phyloP scores from a whole-genome alignment of 2,797 vertebrate genomes.

The Phoeniculus purpureus region DNA sequence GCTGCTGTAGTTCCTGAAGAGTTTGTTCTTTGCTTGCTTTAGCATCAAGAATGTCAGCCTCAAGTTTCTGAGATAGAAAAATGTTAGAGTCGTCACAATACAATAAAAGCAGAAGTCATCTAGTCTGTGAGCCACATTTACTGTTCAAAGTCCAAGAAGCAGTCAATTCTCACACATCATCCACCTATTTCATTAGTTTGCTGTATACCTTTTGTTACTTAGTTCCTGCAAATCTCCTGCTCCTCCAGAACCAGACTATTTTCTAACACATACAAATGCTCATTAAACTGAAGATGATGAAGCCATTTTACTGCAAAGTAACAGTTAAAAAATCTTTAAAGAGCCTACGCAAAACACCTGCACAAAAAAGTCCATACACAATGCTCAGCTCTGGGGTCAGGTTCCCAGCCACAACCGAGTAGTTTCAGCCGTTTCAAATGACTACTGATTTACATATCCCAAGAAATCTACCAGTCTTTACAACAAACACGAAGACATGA shows the following conservation, averaged over 20 bases:
- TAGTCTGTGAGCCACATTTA: neutral
- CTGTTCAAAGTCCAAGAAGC: neutral
- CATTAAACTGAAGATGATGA: neutral
- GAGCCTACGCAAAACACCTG: neutral
- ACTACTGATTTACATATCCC: neutral
- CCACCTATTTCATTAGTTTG: neutral
- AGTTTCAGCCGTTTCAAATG: neutral
- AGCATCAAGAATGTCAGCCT: conserved; percentile 84
- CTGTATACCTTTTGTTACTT: neutral
- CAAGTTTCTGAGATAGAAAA: conserved; percentile 85
- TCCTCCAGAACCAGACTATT: neutral
- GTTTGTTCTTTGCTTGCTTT: conserved; percentile 83
- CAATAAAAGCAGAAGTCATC: neutral
- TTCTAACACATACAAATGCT: neutral
- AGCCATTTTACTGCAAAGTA: neutral
- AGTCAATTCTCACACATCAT: neutral
- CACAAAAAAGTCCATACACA: neutral
- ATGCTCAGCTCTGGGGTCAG: neutral
- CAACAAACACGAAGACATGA: neutral
- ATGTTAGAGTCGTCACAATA: neutral
- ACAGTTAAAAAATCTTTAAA: neutral
- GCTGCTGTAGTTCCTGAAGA: conserved; percentile 83
- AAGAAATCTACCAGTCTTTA: neutral
- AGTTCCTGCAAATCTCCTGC: neutral
- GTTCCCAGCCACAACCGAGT: neutral